Base-by-base conservation (phyloP, 2,888 invertebrate species). In the Apotomis turbidana region DNA sequence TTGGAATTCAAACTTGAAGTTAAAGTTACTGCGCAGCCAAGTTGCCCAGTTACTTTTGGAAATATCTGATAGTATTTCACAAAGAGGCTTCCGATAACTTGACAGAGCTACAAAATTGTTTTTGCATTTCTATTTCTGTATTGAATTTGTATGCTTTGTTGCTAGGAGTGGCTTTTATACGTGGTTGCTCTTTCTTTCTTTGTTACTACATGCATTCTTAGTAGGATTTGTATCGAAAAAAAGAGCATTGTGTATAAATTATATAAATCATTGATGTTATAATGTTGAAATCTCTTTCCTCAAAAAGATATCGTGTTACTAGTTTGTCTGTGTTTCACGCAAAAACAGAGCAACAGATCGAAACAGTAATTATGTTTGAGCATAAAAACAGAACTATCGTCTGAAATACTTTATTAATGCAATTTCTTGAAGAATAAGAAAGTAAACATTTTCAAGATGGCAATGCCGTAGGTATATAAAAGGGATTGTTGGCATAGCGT, bases 41-140 rank as follows among this genome's bases (percentile, higher is more conserved):
- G 80, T 88, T 85, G 76, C 74, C 66, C 74, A 82, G 81, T 82
- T 81, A 82, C 83, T 83, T 82, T 79, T 75, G 80, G 82, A 86
- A 86, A 88, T 87, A 86, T 86, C 79, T 81, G 80, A 86, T 85
- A 82, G 81, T 83, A 84, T 87, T 88, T 84, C 84, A 81, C 83
- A 83, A 87, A 82, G 82, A 81, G 80, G 80, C 79, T 81, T 79
- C 79, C 81, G 80, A 84, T 84, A 86, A 85, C 83, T 82, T 81
- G 63, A 78, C 77, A 78, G 81, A 84, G 80, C 83, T 84, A 77
- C 76, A 77, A 84, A 87, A 82, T 85, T 86, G 83, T 85, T 84
- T 82, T 79, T 80, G 79, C 82, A 80, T 82, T 82, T 81, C 81
- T 79, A 78, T 76, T 55, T 55, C 75, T 76, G 77, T 76, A 77